phyloP scores from a whole-genome alignment of 2,888 invertebrate genomes.

The Athalia circularis region DNA sequence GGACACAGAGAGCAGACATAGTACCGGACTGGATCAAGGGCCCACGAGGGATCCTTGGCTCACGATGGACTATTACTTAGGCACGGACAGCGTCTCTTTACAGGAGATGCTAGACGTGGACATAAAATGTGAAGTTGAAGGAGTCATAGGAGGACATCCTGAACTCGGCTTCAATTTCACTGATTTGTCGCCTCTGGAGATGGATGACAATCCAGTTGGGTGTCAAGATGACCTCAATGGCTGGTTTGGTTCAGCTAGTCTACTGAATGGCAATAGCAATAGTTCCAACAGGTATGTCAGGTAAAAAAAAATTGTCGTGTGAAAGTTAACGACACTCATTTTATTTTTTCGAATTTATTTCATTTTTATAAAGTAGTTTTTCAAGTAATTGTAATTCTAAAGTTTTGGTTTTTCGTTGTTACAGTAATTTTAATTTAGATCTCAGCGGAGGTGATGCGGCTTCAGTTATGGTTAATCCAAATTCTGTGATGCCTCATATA shows the following conservation, averaged over 20 bases:
- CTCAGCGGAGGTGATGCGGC: slow-evolving; percentile 83
- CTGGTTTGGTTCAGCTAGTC: slow-evolving; percentile 68
- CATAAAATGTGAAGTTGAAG: slow-evolving; percentile 90
- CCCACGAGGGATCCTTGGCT: slow-evolving; percentile 71
- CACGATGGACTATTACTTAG: slow-evolving; percentile 77
- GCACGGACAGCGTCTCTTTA: slow-evolving; percentile 80
- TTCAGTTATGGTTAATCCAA: slow-evolving; percentile 92
- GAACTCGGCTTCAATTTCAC: slow-evolving; percentile 78
- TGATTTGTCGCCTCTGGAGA: slow-evolving; percentile 76
- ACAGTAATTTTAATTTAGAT: slow-evolving; percentile 80
- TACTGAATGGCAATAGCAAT: slow-evolving; percentile 70
- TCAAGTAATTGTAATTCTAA: not conserved
- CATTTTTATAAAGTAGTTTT: too few species aligned
- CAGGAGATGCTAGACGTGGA: slow-evolving; percentile 95
- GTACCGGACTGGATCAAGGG: slow-evolving; percentile 72
- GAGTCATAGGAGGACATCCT: slow-evolving; percentile 82
- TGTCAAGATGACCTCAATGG: slow-evolving; percentile 66
- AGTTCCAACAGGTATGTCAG: slow-evolving; percentile 67
- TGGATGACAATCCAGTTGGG: slow-evolving; percentile 78
- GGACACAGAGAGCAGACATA: slow-evolving; percentile 72
- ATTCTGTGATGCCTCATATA: slow-evolving; percentile 90
- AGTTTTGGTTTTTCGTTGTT: slow-evolving; percentile 46
- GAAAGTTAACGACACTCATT: not conserved
- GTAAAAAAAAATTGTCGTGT: slow-evolving; percentile 22
- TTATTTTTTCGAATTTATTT: too few species aligned